Percentiles rank a stretch among this genome's conserved stretches.
Conservation (phyloP, 2,888 invertebrate species). For the Gibbula magus region DNA sequence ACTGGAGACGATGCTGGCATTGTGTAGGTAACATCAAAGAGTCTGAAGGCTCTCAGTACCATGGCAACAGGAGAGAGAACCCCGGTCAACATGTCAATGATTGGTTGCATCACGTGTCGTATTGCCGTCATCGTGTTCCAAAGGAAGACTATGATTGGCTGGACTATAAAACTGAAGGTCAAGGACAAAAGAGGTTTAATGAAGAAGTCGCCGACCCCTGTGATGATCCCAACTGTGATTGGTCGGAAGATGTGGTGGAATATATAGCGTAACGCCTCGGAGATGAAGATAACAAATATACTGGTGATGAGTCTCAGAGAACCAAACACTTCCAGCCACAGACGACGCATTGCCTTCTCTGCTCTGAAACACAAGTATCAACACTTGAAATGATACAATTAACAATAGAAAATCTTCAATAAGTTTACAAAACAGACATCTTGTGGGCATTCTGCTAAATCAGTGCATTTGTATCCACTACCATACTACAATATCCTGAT, state of each 20-base stretch:
- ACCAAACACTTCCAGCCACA: constrained; percentile 28
- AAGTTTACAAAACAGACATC: too few relatives aligned
- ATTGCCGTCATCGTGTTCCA: constrained; percentile 28
- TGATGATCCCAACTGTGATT: constrained; percentile 21
- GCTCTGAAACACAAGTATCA: constrained; percentile 16
- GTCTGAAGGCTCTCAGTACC: background rate
- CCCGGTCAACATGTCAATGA: constrained; percentile 20
- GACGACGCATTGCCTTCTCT: constrained; percentile 17
- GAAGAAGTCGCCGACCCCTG: background rate
- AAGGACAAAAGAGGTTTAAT: constrained; percentile 24
- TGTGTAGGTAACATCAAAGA: background rate
- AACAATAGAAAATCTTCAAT: too few relatives aligned
- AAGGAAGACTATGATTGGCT: constrained; percentile 26
- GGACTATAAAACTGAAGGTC: constrained; percentile 26
- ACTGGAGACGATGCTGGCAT: background rate
- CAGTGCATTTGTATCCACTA: too few relatives aligned
- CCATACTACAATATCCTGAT: too few relatives aligned
- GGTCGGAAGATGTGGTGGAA: constrained; percentile 23
- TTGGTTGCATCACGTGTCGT: constrained; percentile 12
- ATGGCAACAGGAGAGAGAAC: background rate
- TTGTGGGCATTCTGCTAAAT: too few relatives aligned
- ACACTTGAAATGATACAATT: background rate
- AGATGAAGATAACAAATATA: constrained; percentile 1
- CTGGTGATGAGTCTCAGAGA: constrained; percentile 26
- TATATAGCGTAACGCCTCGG: constrained; percentile 10